phyloP scores from a whole-genome alignment of 2,113 vertebrate genomes.

The Neomonachus schauinslandi region DNA sequence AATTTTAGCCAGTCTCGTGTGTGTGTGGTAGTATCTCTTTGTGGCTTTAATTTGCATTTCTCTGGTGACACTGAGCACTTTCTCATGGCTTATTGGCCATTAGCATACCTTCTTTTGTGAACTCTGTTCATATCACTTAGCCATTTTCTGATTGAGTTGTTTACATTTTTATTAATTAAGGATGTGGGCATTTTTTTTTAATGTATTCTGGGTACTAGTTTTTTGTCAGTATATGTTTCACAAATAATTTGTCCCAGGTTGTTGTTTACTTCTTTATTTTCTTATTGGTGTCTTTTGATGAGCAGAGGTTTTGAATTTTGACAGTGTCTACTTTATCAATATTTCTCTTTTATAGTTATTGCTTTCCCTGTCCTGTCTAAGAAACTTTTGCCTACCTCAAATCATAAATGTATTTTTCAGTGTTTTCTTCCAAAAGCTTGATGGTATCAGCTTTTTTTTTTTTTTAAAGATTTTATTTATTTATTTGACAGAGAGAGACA shows the following conservation, averaged over 20 bases:
- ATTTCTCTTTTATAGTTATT: neutral
- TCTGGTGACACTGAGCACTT: neutral
- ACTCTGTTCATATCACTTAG: constrained; percentile 19
- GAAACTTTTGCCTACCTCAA: neutral
- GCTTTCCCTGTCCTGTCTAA: neutral
- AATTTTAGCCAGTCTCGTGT: neutral
- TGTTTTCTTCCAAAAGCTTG: constrained; percentile 16
- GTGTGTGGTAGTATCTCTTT: neutral
- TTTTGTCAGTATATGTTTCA: neutral
- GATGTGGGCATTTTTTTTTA: neutral
- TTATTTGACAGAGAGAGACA: too few relatives aligned
- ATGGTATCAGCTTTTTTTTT: neutral
- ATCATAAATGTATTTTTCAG: neutral
- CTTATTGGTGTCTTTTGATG: neutral
- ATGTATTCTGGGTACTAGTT: neutral
- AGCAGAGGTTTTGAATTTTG: constrained; percentile 31
- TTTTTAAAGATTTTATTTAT: too few relatives aligned
- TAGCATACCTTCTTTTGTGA: neutral
- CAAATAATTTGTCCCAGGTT: neutral
- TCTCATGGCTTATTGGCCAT: neutral
- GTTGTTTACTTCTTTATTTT: constrained; percentile 5
- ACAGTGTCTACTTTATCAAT: neutral
- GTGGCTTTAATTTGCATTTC: constrained; percentile 11
- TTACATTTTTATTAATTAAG: neutral
- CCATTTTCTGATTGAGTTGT: constrained; percentile 14